phyloP scores from a whole-genome alignment of 2,113 vertebrate species.

The Cryptomyrus ogoouensis region DNA sequence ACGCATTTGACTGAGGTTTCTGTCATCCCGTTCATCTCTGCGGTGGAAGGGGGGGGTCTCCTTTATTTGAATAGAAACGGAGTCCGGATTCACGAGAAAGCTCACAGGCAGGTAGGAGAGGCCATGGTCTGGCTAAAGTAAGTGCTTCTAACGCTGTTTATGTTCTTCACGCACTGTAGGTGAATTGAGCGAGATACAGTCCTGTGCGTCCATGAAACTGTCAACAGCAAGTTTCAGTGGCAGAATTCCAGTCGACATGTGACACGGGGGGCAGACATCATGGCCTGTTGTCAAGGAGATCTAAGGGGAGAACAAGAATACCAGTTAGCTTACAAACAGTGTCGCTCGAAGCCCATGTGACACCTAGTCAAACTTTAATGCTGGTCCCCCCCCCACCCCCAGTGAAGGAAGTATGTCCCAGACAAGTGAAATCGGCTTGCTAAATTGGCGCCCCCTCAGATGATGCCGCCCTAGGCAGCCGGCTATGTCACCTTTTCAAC shows the following conservation, averaged over 20 bases:
- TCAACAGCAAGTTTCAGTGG: not conserved
- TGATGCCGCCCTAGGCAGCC: too few species aligned
- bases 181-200: not conserved
- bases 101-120: not conserved
- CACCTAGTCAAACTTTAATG: not conserved
- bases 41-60: not conserved
- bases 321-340: not conserved
- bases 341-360: not conserved
- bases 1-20: constrained; percentile 87
- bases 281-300: not conserved
- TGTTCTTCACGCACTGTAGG: not conserved
- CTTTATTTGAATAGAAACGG: not conserved
- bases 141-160: not conserved
- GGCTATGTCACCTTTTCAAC: not conserved
- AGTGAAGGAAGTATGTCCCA: not conserved
- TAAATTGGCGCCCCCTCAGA: not conserved
- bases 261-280: not conserved
- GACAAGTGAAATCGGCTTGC: not conserved
- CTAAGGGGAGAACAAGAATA: not conserved
- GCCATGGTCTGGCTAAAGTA: not conserved
- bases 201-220: not conserved
- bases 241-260: not conserved
- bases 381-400: not conserved
- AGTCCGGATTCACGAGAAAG: not conserved
- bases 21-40: constrained; percentile 46